Conservation (phyloP, 2,797 vertebrate genomes). For the Coilia nasus region DNA sequence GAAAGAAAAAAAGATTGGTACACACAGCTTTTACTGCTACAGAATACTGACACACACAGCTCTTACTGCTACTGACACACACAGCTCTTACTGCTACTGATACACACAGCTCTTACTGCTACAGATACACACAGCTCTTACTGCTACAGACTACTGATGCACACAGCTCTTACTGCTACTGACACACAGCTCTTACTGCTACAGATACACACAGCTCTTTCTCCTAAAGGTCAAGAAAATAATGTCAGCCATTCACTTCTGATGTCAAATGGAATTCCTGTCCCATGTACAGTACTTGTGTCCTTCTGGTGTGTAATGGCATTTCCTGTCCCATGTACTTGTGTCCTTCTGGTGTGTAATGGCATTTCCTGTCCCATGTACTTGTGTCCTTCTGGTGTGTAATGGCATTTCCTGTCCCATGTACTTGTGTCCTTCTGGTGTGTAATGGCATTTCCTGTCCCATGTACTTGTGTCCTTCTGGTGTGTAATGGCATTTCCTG, state of each 20-base stretch:
- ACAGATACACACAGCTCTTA: no score
- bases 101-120: no score
- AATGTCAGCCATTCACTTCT: not conserved
- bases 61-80: no score
- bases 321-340: conserved; percentile 28
- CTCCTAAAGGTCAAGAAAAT: not conserved
- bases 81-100: no score
- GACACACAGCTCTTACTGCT: no score
- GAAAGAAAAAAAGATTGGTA: not conserved
- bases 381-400: conserved; percentile 4
- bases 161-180: no score
- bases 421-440: conserved; percentile 18
- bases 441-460: conserved; percentile 29
- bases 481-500: conserved; percentile 30
- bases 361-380: conserved; percentile 29
- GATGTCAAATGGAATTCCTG: conserved; percentile 5
- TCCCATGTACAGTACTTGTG: conserved; percentile 10
- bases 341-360: conserved; percentile 8
- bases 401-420: conserved; percentile 29
- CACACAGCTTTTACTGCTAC: no score
- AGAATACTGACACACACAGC: no score
- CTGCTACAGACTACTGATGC: no score
- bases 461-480: conserved; percentile 18
- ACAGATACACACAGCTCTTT: not conserved
- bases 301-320: conserved; percentile 14